Evolutionary conservation across 30 jellyfish, hydroid and myxozoan genomes (phyloP).

Genomic region (Catostylus mosaicus): DNA sequence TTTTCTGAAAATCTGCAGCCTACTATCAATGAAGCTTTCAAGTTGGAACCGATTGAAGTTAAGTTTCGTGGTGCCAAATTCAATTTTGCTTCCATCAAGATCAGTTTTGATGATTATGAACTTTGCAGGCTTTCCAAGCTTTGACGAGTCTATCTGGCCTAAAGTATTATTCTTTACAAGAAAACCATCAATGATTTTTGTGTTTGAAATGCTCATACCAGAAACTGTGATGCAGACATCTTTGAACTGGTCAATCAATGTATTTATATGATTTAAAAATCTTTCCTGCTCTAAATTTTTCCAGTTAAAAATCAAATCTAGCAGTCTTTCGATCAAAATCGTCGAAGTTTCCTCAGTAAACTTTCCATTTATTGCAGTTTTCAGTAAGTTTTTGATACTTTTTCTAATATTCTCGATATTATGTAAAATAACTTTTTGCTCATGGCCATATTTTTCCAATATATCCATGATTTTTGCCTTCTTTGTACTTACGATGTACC

Average conservation of each 20-base stretch:
- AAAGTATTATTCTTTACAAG: constrained; percentile 7
- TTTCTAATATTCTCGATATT: neutral
- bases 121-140: constrained; percentile 1
- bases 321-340: constrained; percentile 10
- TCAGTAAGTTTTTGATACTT: neutral
- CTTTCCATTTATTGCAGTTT: constrained; percentile 46
- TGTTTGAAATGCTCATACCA: constrained; percentile 20
- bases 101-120: constrained; percentile 13
- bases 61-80: constrained; percentile 13
- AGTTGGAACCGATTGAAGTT: neutral
- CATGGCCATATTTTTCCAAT: constrained; percentile 1
- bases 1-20: neutral
- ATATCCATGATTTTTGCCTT: neutral
- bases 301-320: neutral
- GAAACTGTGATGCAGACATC: constrained; percentile 36
- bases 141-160: neutral
- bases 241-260: constrained; percentile 29
- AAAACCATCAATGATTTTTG: constrained; percentile 37
- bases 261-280: constrained; percentile 1
- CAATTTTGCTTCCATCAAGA: constrained; percentile 2
- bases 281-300: neutral
- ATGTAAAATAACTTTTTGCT: neutral
- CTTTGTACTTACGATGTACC: neutral
- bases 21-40: neutral
- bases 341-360: constrained; percentile 11